Evolutionary conservation across 2,113 vertebrate genomes (phyloP), one percentile per base, ranked within the genome.

Genomic region (Neolamprologus brichardi): DNA sequence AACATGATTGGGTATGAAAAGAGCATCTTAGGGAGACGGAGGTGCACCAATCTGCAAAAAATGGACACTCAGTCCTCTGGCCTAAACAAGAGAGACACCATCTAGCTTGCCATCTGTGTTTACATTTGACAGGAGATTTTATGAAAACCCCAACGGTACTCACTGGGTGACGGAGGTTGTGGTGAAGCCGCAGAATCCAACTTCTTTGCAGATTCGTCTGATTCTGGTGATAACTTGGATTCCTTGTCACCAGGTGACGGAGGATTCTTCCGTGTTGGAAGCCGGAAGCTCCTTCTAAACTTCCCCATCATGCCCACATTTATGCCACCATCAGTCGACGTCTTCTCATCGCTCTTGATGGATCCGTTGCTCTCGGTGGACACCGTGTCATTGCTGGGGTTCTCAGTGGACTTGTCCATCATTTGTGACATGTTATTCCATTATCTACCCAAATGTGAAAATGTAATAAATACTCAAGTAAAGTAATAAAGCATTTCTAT

Each of bases 151-250:
- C 15, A 12, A 5, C 17, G 1, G 52, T 84, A 95, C 95, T 96
- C 92, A 96, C 95, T 91, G 34, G 89, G 90, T 18, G 95, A 96
- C 1, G 23, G 18, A 20, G 91, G 87, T 5, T 81, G 7, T 5
- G 2, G 52, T 2, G 37, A 14, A 14, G 18, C 23, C 20, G 2
- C 15, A 60, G 8, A 34, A 2, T 14, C 62, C 7, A 14, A n/a
- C 9, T 88, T 87, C 4, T 34, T 46, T 18, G 11, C 23, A 5
- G 8, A 8, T 15, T 17, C 7, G 1, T 86, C 82, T 5, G 9
- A 25, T 34, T 72, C 81, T 1, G 15, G 2, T 3, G 17, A 79
- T 87, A 62, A 85, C 83, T 91, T 89, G 44, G 83, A 37, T 25
- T 37, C 83, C 44, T 92, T 90, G 17, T 14, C 25, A 11, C 25